These are phyloP conservation scores for Drosophila neotestacea DNA, from an alignment of 2,888 invertebrate genomes.

Conservation along the genomic window DNA sequence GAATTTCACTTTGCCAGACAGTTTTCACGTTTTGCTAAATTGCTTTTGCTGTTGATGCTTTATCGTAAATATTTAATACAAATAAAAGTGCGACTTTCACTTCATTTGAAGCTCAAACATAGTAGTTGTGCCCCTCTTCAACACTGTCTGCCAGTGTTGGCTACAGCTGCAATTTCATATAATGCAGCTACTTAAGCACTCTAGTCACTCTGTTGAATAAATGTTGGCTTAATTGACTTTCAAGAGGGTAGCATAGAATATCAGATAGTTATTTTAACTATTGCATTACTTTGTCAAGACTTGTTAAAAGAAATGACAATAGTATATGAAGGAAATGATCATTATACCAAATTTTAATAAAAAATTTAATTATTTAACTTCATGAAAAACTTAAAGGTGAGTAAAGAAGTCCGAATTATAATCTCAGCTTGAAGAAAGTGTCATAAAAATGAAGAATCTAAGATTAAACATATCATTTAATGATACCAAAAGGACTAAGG, in stretches of 20 bases:
- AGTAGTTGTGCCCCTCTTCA: constrained; percentile 32
- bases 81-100: constrained; percentile 77
- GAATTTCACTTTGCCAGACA: constrained; percentile 60
- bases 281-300: too few species aligned
- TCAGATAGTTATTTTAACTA: background rate
- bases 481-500: too few species aligned
- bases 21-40: constrained; percentile 51
- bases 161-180: constrained; percentile 36
- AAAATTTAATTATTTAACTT: too few species aligned
- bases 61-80: constrained; percentile 71
- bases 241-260: background rate
- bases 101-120: constrained; percentile 62
- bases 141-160: constrained; percentile 30
- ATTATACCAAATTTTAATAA: background rate
- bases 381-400: background rate
- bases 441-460: too few species aligned
- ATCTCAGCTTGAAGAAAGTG: too few species aligned
- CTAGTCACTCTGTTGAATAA: background rate
- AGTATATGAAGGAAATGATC: background rate
- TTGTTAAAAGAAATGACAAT: background rate
- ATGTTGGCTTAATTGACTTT: background rate
- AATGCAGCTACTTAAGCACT: constrained; percentile 10
- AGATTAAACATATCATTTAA: too few species aligned
- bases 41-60: constrained; percentile 55
- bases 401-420: too few species aligned